Percentiles rank a stretch among this genome's conserved stretches.
These are phyloP conservation scores for Chesias legatella DNA, from an alignment of 2,888 invertebrate genomes.

Conservation along the genomic window DNA sequence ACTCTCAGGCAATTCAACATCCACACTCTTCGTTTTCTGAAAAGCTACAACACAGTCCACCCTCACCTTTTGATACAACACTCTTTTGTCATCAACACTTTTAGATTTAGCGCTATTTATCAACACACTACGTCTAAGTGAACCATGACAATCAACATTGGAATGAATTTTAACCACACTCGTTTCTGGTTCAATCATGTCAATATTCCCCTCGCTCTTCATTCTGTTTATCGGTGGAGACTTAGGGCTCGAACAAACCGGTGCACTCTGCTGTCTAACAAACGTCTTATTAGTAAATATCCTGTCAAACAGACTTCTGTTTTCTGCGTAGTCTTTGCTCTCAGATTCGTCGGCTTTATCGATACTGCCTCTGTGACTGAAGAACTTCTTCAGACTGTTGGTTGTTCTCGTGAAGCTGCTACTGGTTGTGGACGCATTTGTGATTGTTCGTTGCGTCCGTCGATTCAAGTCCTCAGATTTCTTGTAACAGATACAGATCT, in stretches of 20 bases:
- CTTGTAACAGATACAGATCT: conserved; percentile 82
- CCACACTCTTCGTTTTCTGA: conserved; percentile 64
- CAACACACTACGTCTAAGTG: conserved; percentile 74
- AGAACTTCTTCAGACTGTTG: conserved; percentile 76
- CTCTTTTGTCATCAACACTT: conserved; percentile 65
- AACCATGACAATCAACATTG: conserved; percentile 45
- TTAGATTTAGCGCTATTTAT: conserved; percentile 70
- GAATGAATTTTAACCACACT: conserved; percentile 60
- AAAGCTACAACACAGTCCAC: conserved; percentile 68
- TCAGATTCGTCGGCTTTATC: conserved; percentile 64
- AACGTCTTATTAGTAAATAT: conserved; percentile 60
- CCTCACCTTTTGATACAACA: conserved; percentile 61
- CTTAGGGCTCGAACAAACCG: conserved; percentile 54
- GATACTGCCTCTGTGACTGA: conserved; percentile 65
- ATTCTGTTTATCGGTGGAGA: conserved; percentile 58
- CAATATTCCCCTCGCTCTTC: conserved; percentile 64
- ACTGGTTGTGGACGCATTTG: conserved; percentile 81
- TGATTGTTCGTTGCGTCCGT: conserved; percentile 73
- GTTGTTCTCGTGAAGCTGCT: conserved; percentile 82
- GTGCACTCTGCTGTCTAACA: conserved; percentile 67
- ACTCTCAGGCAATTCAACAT: conserved; percentile 70
- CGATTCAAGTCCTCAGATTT: conserved; percentile 66
- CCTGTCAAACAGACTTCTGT: conserved; percentile 51
- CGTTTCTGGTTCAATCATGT: conserved; percentile 44
- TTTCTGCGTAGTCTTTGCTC: conserved; percentile 48